phyloP scores from a whole-genome alignment of 2,797 vertebrate species.

The Sorex maritimensis region DNA sequence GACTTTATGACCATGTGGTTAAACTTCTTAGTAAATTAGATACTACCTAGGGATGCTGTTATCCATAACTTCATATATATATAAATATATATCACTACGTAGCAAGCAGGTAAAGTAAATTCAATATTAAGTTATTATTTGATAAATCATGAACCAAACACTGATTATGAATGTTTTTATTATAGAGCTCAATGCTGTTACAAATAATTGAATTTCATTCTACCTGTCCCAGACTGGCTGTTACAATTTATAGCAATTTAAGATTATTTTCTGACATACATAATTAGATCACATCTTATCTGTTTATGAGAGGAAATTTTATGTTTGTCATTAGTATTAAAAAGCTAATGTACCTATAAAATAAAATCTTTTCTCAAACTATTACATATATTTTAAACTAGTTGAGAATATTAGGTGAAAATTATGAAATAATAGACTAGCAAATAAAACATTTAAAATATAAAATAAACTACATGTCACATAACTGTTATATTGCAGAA shows the following conservation, averaged over 20 bases:
- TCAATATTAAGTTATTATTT: constrained; percentile 48
- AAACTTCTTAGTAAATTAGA: neutral
- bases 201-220: constrained; percentile 62
- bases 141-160: constrained; percentile 38
- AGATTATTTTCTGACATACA: constrained; percentile 46
- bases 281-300: constrained; percentile 46
- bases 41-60: neutral
- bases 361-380: constrained; percentile 46
- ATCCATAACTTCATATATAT: neutral
- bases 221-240: constrained; percentile 22
- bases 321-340: constrained; percentile 13
- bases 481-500: constrained; percentile 70
- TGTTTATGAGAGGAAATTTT: constrained; percentile 55
- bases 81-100: neutral
- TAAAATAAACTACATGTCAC: constrained; percentile 44
- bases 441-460: constrained; percentile 49
- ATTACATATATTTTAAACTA: constrained; percentile 49
- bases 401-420: constrained; percentile 2
- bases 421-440: constrained; percentile 45
- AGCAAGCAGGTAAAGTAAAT: constrained; percentile 5
- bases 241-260: constrained; percentile 51
- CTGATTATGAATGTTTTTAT: constrained; percentile 33
- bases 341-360: constrained; percentile 37
- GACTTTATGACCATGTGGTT: constrained; percentile 25
- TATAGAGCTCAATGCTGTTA: neutral